Evolutionary conservation across 2,888 invertebrate genomes (phyloP), one percentile per base, ranked within the genome.

Genomic region (Melanchra persicariae): DNA sequence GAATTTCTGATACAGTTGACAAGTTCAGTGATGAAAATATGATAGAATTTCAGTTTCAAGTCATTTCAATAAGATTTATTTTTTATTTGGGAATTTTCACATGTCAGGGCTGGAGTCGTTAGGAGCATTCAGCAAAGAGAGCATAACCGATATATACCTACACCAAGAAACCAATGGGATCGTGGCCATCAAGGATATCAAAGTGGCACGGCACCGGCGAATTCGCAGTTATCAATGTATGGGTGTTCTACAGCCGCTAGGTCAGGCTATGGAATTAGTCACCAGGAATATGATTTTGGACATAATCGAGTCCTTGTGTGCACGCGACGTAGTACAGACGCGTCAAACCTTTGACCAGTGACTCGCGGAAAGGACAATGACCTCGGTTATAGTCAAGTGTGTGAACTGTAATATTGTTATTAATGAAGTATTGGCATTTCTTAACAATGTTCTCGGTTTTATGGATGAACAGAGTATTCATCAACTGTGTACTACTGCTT

Each of bases 151-250:
- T 82, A 82, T 77, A 80, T 77, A 82, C 79, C 75, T 82, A 80
- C 75, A 79, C 67, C 79, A 62, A 79, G 77, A 82, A 79, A 82
- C 82, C 79, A 77, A 82, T 75, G 79, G 79, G 77, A 81, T 81
- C 66, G 73, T 66, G 81, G 82, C 79, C 65, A 79, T 77, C 82
- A 82, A 82, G 81, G 82, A 77, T 67, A 79, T 77, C 82, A 82
- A 82, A 60, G 30, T 60, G 60, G 60, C 47, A 47, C 30, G 10
- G 45, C 60, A 60, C 17, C 47, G 8, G 60, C 60, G 30, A 47
- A 62, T 51, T 22, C 62, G 37, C 37, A 62, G 51, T 51, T 51
- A 24, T 63, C 54, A 54, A 63, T 30, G n/a, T 63, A 54, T 54
- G 40, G 40, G 26, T 63, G 54, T 43, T 54, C 54, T 54, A 63